Conservation (phyloP, 1,140 invertebrate species). For the Aphaenogaster ashmeadi region DNA sequence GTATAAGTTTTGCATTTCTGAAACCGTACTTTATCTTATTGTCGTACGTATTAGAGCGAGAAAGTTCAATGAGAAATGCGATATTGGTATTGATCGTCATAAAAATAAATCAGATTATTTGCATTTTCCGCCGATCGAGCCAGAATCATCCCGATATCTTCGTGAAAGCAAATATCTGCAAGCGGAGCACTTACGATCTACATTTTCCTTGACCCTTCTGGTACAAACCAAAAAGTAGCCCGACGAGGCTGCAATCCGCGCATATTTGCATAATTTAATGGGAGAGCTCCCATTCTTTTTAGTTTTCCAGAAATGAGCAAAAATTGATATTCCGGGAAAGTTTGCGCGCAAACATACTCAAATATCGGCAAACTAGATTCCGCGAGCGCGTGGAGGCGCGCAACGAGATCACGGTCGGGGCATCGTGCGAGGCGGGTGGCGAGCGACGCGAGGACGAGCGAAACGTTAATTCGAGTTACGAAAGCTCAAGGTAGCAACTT, state of each 20-base stretch:
- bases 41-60: not conserved
- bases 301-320: slow-evolving; percentile 42
- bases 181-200: not conserved
- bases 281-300: slow-evolving; percentile 37
- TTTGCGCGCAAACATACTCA: slow-evolving; percentile 60
- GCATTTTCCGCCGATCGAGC: not conserved
- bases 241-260: slow-evolving; percentile 12
- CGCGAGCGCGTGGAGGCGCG: slow-evolving; percentile 11
- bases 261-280: slow-evolving; percentile 62
- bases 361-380: slow-evolving; percentile 56
- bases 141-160: slow-evolving; percentile 4
- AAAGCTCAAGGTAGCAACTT: slow-evolving; percentile 37
- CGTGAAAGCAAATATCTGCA: not conserved
- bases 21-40: not conserved
- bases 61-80: not conserved
- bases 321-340: slow-evolving; percentile 60
- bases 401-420: slow-evolving; percentile 16
- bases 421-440: not conserved
- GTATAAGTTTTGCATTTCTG: not conserved
- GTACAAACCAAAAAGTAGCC: slow-evolving; percentile 13
- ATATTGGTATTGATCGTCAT: slow-evolving; percentile 14
- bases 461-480: slow-evolving; percentile 44
- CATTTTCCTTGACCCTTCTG: slow-evolving; percentile 20
- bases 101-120: slow-evolving; percentile 21
- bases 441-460: slow-evolving; percentile 54